Evolutionary conservation across 2,797 vertebrate genomes (phyloP).

Genomic region (Hyperoplus lanceolatus): DNA sequence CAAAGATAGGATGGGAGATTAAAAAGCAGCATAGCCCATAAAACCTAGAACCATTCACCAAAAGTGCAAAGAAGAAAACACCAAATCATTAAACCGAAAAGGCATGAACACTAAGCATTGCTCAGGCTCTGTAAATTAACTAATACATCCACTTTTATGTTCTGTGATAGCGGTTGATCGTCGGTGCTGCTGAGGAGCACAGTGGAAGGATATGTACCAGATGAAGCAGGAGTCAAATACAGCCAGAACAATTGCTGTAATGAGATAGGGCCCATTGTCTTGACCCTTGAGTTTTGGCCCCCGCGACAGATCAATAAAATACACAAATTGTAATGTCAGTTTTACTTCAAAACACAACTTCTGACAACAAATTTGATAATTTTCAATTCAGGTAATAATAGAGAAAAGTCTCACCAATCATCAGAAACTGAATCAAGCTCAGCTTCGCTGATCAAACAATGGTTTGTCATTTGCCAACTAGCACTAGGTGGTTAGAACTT

Average conservation of each 20-base stretch:
- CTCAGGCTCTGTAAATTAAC: background rate
- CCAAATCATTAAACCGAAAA: constrained; percentile 28
- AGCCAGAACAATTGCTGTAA: constrained; percentile 86
- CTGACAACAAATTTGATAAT: constrained; percentile 1
- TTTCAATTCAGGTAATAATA: background rate
- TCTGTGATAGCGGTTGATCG: background rate
- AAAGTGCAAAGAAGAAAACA: constrained; percentile 32
- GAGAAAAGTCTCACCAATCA: background rate
- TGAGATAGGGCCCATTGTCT: constrained; percentile 85
- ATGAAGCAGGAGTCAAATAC: constrained; percentile 87
- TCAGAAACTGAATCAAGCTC: background rate
- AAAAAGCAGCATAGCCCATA: constrained; percentile 38
- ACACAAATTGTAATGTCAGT: constrained; percentile 42
- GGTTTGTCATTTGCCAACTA: background rate
- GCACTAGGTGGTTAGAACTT: background rate
- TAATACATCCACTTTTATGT: background rate
- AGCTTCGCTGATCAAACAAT: background rate
- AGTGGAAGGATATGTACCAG: constrained; percentile 93
- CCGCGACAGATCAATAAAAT: constrained; percentile 42
- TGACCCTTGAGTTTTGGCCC: constrained; percentile 78
- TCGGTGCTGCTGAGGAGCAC: constrained; percentile 8
- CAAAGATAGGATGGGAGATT: constrained; percentile 33
- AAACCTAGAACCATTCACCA: constrained; percentile 49
- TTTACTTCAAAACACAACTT: constrained; percentile 26
- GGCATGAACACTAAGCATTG: background rate